phyloP scores from a whole-genome alignment of 2,888 invertebrate genomes.

The Apodemia zela region DNA sequence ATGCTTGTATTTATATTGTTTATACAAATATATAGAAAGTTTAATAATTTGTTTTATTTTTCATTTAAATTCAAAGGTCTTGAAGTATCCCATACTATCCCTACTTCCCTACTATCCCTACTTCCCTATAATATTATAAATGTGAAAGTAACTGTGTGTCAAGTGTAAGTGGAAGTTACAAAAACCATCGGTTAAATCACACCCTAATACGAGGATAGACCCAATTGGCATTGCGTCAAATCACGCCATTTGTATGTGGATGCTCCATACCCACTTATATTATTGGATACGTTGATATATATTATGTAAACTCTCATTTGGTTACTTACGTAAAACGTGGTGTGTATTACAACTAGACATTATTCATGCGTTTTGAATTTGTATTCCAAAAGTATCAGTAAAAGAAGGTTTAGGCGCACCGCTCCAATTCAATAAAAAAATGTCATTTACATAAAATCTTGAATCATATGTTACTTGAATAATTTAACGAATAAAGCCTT shows the following conservation, averaged over 20 bases:
- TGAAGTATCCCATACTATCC: too few relatives aligned
- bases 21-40: constrained; percentile 13
- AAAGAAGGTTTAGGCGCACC: not conserved
- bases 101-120: too few relatives aligned
- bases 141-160: too few relatives aligned
- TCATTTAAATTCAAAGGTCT: too few relatives aligned
- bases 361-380: not conserved
- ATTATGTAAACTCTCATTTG: constrained; percentile 10
- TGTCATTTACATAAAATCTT: too few relatives aligned
- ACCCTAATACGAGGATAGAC: not conserved
- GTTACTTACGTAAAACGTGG: not conserved
- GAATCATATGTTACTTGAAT: too few relatives aligned
- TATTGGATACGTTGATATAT: not conserved
- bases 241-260: constrained; percentile 1
- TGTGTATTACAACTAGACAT: not conserved
- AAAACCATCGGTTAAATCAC: not conserved
- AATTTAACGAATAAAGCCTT: too few relatives aligned
- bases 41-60: not conserved
- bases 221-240: not conserved
- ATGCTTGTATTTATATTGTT: constrained; percentile 12
- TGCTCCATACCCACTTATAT: not conserved
- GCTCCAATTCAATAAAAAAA: not conserved
- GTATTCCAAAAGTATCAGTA: not conserved
- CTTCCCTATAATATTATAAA: too few relatives aligned
- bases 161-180: too few relatives aligned